Percentiles rank a stretch among this genome's conserved stretches.
Evolutionary conservation across 92 coral and sea anemone species (phyloP).

Genomic region (Paragorgia papillata): DNA sequence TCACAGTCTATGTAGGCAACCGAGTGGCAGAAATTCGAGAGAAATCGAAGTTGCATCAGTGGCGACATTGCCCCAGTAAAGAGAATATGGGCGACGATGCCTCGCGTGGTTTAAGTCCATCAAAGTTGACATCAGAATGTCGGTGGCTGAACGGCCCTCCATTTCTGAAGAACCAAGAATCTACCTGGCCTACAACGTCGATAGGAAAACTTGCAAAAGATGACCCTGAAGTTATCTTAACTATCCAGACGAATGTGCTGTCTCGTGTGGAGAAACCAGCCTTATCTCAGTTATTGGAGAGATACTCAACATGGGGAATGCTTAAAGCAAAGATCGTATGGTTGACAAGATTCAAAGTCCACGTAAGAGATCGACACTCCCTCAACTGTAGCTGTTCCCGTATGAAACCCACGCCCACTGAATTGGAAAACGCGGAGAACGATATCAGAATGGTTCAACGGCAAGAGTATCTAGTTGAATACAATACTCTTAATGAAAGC

Average conservation of each 20-base stretch:
- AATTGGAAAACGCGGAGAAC: background rate
- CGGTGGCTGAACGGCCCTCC: conserved; percentile 3
- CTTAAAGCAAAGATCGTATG: conserved; percentile 14
- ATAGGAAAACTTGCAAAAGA: background rate
- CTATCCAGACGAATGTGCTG: background rate
- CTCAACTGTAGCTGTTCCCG: background rate
- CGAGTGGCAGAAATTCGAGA: conserved; percentile 23
- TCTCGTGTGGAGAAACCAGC: background rate
- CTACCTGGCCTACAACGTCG: background rate
- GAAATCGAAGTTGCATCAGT: conserved; percentile 2
- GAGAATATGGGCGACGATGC: background rate
- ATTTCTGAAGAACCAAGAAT: background rate
- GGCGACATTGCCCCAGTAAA: conserved; percentile 8
- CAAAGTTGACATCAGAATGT: conserved; percentile 7
- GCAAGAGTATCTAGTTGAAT: background rate
- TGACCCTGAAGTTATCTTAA: background rate
- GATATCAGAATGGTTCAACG: conserved; percentile 16
- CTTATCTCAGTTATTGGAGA: background rate
- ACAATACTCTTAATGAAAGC: background rate
- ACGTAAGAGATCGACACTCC: background rate
- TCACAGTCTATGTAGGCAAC: conserved; percentile 12
- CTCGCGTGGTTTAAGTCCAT: conserved; percentile 14
- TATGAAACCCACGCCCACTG: background rate
- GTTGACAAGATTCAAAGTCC: conserved; percentile 8
- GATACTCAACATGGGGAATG: background rate